These are phyloP conservation scores for Eptesicus fuscus DNA, from an alignment of 2,113 vertebrate genomes.

Conservation along the genomic window DNA sequence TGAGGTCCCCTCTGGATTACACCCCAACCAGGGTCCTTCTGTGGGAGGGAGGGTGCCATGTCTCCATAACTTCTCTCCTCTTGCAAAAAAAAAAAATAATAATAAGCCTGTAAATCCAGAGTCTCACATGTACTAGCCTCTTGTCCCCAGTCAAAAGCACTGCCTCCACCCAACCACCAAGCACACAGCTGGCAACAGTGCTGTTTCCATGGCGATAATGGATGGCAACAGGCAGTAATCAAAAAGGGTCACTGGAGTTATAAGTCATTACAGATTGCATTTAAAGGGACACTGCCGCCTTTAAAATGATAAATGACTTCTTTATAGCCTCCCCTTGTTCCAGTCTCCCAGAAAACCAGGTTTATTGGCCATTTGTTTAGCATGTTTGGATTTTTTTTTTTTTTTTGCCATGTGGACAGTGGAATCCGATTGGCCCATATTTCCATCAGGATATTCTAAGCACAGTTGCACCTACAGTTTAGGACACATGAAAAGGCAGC, in stretches of 20 bases:
- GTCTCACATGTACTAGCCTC: constrained; percentile 22
- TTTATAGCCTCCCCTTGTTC: neutral
- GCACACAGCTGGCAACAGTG: constrained; percentile 68
- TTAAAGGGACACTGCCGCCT: constrained; percentile 62
- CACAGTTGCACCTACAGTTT: neutral
- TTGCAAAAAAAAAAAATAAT: neutral
- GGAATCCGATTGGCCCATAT: neutral
- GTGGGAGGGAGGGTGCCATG: neutral
- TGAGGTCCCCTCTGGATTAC: neutral
- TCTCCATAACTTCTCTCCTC: neutral
- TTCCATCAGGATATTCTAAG: neutral
- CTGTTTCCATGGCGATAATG: constrained; percentile 75
- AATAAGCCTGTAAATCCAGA: constrained; percentile 6
- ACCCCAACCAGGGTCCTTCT: neutral
- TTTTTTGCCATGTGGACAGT: constrained; percentile 7
- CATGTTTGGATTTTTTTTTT: neutral
- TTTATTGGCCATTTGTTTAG: neutral
- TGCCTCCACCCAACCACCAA: constrained; percentile 22
- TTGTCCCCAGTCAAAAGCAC: constrained; percentile 39
- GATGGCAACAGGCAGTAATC: constrained; percentile 73
- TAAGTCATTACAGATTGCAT: constrained; percentile 69
- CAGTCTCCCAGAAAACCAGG: neutral
- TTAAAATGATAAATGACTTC: constrained; percentile 58
- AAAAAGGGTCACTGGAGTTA: constrained; percentile 68
- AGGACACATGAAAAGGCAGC: neutral